These are phyloP conservation scores for Notoglanidium macrostoma DNA, from an alignment of 2,797 vertebrate species.

Conservation along the genomic window DNA sequence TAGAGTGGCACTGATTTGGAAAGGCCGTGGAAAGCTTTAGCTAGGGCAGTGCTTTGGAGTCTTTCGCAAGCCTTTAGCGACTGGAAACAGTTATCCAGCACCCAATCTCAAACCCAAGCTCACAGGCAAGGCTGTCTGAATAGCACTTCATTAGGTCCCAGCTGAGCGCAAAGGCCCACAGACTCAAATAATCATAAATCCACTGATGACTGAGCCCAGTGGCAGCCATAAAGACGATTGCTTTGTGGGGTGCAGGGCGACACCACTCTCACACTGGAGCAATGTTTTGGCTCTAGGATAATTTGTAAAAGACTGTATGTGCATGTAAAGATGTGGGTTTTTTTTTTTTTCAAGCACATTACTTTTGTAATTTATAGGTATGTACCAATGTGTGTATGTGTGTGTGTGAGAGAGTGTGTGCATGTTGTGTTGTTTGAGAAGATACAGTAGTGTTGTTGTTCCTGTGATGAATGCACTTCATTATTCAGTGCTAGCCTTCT, in stretches of 20 bases:
- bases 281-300: constrained; percentile 75
- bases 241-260: constrained; percentile 72
- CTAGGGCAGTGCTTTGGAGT: not conserved
- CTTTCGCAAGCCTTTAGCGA: not conserved
- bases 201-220: constrained; percentile 74
- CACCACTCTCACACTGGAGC: constrained; percentile 69
- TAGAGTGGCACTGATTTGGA: not conserved
- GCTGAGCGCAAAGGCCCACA: constrained; percentile 67
- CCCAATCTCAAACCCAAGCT: constrained; percentile 12
- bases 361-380: constrained; percentile 26
- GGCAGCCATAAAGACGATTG: constrained; percentile 72
- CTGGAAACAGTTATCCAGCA: constrained; percentile 26
- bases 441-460: constrained; percentile 52
- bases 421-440: constrained; percentile 46
- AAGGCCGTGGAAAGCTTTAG: not conserved
- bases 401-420: constrained; percentile 14
- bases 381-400: constrained; percentile 14
- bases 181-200: constrained; percentile 79
- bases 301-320: constrained; percentile 28
- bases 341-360: constrained; percentile 6
- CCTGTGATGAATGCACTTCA: constrained; percentile 73
- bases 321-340: constrained; percentile 13
- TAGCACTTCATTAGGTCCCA: constrained; percentile 68
- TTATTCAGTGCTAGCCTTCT: constrained; percentile 69
- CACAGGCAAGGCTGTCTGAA: constrained; percentile 14